These are phyloP conservation scores for Ciconia maguari DNA, from an alignment of 2,113 vertebrate genomes.

Conservation along the genomic window DNA sequence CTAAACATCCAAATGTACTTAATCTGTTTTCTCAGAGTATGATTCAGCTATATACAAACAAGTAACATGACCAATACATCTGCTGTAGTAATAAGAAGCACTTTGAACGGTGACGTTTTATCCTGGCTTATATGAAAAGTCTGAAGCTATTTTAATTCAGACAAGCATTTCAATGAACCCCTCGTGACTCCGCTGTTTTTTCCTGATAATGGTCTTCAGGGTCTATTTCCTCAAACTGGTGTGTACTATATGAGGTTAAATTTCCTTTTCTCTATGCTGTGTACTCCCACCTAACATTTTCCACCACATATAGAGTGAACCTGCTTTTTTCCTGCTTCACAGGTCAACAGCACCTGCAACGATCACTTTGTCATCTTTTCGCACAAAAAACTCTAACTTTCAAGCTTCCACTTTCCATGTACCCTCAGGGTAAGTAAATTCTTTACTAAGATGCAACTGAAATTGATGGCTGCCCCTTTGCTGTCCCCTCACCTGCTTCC, in stretches of 20 bases:
- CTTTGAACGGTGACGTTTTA: background rate
- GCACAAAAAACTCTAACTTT: background rate
- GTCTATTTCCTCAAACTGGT: background rate
- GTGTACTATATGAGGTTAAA: background rate
- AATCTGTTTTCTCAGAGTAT: background rate
- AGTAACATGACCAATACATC: background rate
- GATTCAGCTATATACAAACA: background rate
- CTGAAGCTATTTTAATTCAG: background rate
- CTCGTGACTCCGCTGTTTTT: background rate
- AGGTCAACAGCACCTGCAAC: background rate
- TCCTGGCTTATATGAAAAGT: background rate
- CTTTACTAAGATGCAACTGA: background rate
- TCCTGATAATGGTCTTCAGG: background rate
- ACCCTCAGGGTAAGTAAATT: background rate
- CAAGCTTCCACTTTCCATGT: background rate
- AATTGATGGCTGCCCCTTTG: background rate
- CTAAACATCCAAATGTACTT: background rate
- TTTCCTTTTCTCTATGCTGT: background rate
- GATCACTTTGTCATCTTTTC: background rate
- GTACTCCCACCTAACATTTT: background rate
- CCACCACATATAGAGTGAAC: background rate
- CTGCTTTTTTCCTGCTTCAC: background rate
- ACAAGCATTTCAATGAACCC: background rate
- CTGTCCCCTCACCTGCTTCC: background rate
- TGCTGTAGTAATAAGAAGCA: background rate